Evolutionary conservation across 2,888 invertebrate genomes (phyloP), one percentile per base, ranked within the genome.

Genomic region (Cinara cedri): DNA sequence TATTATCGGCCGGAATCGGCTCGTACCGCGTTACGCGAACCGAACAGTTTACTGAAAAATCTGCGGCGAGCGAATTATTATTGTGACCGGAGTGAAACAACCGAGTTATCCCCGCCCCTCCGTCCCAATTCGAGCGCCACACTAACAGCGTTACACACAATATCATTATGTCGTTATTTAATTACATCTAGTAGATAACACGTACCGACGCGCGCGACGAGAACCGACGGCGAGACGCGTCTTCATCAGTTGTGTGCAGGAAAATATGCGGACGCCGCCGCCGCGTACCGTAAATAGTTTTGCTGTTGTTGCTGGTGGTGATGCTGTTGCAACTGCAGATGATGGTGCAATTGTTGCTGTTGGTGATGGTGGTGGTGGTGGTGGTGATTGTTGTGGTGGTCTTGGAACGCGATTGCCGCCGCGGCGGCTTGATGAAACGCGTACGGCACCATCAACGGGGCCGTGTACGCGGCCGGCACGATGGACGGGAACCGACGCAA

Each of bases 211-310:
- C 9, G 46, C 24, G 24, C 46, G 14, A 14, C 24, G 57, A 14
- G 14, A 14, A 26, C 3, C 10, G 21, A 55, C 60, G 26, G 16
- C 46, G 24, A 57, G 24, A 57, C 57, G 6, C 21, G 13, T 13
- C 1, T n/a, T 9, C 4, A 44, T 66, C 57, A 76, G 57, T 76
- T 66, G 46, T 76, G 76, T 19, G 76, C 34, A 34, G 34, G 76
- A 21, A 76, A 68, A 66, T 76, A 68, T 34, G 76, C 34, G 34
- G 34, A 34, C 34, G 34, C 63, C 63, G 74, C 62, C 57, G 76
- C 72, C 21, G 72, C 76, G 66, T 68, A 76, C 76, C 76, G 76
- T 49, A 76, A 76, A 34, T 76, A 76, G 14, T 76, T 66, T 19
- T 76, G 76, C 16, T 68, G 74, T 0, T 74, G 74, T 0, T 71